Evolutionary conservation across 2,113 vertebrate species (phyloP).

Genomic region (Sinocyclocheilus anshuiensis): DNA sequence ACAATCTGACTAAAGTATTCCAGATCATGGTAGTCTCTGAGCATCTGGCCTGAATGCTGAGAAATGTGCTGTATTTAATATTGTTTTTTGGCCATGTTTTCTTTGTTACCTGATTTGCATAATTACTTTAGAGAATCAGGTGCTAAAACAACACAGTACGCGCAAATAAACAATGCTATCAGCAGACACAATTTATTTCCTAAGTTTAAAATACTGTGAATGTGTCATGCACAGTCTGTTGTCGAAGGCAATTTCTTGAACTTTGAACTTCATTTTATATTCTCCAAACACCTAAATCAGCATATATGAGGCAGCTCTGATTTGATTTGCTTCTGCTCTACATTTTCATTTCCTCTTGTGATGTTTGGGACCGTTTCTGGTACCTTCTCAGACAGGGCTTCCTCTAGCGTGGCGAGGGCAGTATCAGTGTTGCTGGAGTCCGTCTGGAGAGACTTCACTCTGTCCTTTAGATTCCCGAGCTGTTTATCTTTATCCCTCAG

Average conservation of each 20-base stretch:
- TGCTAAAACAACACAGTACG: background rate
- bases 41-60: background rate
- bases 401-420: conserved; percentile 94
- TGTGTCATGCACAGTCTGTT: background rate
- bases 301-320: background rate
- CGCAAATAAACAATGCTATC: background rate
- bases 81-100: background rate
- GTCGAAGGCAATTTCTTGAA: conserved; percentile 9
- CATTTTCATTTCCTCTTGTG: background rate
- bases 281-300: background rate
- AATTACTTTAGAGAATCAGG: background rate
- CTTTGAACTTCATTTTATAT: background rate
- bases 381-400: conserved; percentile 96
- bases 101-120: background rate
- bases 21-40: background rate
- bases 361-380: background rate
- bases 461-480: conserved; percentile 91
- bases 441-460: conserved; percentile 96
- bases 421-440: conserved; percentile 99
- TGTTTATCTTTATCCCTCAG: conserved; percentile 99
- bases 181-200: too few relatives aligned
- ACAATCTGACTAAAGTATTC: background rate
- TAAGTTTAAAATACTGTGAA: background rate
- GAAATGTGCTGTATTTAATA: background rate
- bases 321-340: background rate